Conservation (phyloP, 1,140 invertebrate genomes). For the Hyles vespertilio region DNA sequence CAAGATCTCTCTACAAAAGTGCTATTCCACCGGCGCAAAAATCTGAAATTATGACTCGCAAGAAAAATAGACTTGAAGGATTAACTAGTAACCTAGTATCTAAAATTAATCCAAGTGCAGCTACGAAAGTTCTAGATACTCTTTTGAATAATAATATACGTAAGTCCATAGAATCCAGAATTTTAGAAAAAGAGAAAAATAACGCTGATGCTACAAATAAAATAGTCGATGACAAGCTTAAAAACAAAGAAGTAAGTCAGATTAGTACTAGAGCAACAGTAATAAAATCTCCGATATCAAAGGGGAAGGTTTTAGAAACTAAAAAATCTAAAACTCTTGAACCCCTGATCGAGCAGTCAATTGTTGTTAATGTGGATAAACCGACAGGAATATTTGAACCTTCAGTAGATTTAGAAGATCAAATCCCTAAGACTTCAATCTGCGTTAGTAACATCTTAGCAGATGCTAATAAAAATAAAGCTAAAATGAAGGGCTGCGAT, state of each 20-base stretch:
- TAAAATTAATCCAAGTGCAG: slow-evolving; percentile 73
- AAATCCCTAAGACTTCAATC: slow-evolving; percentile 77
- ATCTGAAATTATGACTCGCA: slow-evolving; percentile 75
- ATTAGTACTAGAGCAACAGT: slow-evolving; percentile 69
- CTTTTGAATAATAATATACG: slow-evolving; percentile 72
- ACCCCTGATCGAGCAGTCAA: slow-evolving; percentile 40
- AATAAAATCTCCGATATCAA: slow-evolving; percentile 75
- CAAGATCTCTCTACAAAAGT: slow-evolving; percentile 65
- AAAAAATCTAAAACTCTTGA: slow-evolving; percentile 64
- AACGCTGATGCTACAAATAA: slow-evolving; percentile 41
- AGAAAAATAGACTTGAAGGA: slow-evolving; percentile 78
- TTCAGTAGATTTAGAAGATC: slow-evolving; percentile 78
- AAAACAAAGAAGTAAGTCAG: slow-evolving; percentile 57
- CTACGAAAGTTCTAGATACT: slow-evolving; percentile 72
- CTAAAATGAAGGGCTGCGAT: slow-evolving; percentile 39
- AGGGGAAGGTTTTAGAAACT: slow-evolving; percentile 65
- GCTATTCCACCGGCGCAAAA: slow-evolving; percentile 66
- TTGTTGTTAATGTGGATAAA: slow-evolving; percentile 69
- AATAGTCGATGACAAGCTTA: slow-evolving; percentile 46
- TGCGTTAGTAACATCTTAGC: slow-evolving; percentile 50
- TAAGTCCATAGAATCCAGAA: slow-evolving; percentile 74
- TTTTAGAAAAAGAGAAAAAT: slow-evolving; percentile 68
- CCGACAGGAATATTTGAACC: slow-evolving; percentile 81
- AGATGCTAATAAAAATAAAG: slow-evolving; percentile 47
- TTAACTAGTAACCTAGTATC: slow-evolving; percentile 75